phyloP scores from a whole-genome alignment of 1,140 invertebrate species.

The Drosophila simulans region DNA sequence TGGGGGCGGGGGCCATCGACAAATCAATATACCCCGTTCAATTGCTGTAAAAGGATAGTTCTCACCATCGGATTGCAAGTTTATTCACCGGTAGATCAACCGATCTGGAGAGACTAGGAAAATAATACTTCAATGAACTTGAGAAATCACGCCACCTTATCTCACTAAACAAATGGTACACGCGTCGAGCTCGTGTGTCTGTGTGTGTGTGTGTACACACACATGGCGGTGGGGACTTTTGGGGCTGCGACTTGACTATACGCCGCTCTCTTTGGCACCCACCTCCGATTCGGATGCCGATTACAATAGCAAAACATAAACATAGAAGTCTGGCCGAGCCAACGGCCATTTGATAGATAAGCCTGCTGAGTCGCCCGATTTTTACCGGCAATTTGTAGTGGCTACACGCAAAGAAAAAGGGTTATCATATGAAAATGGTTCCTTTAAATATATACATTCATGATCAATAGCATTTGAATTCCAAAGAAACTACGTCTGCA shows the following conservation, averaged over 20 bases:
- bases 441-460: no score
- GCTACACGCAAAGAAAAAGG: slow-evolving; percentile 5
- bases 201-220: slow-evolving; percentile 1
- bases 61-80: slow-evolving; percentile 5
- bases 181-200: slow-evolving; percentile 56
- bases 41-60: slow-evolving; percentile 56
- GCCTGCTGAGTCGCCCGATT: slow-evolving; percentile 25
- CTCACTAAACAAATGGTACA: slow-evolving; percentile 73
- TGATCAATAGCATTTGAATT: no score
- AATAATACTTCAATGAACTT: slow-evolving; percentile 80
- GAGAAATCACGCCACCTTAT: slow-evolving; percentile 84
- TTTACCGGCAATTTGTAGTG: slow-evolving; percentile 13
- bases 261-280: slow-evolving; percentile 10
- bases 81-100: slow-evolving; percentile 1
- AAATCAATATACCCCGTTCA: slow-evolving; percentile 16
- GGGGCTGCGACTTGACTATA: slow-evolving; percentile 15
- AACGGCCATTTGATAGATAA: slow-evolving; percentile 41
- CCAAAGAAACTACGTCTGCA: no score
- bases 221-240: slow-evolving; percentile 9
- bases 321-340: slow-evolving; percentile 38
- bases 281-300: slow-evolving; percentile 7
- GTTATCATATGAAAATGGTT: no score
- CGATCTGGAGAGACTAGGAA: slow-evolving; percentile 28
- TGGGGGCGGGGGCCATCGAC: slow-evolving; percentile 3
- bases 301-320: slow-evolving; percentile 57